These are phyloP conservation scores for Solenopsis invicta DNA, from an alignment of 1,140 invertebrate genomes.

Conservation along the genomic window DNA sequence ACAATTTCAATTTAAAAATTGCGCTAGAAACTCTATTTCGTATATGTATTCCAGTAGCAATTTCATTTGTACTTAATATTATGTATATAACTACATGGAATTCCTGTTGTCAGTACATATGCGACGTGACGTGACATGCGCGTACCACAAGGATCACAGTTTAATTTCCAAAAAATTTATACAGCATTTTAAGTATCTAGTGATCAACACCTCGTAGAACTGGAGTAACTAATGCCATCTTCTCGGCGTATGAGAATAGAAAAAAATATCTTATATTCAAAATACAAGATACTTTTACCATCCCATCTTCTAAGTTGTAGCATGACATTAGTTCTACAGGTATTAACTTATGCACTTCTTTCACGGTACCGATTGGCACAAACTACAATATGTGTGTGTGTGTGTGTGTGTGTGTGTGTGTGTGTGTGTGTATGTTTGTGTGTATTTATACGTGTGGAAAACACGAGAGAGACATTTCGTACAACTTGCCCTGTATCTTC, in stretches of 20 bases:
- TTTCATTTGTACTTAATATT: slow-evolving; percentile 63
- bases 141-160: slow-evolving; percentile 69
- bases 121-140: slow-evolving; percentile 15
- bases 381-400: not conserved
- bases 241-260: not conserved
- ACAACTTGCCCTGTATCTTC: slow-evolving; percentile 14
- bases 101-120: slow-evolving; percentile 59
- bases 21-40: slow-evolving; percentile 62
- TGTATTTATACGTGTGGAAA: slow-evolving; percentile 41
- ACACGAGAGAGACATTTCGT: slow-evolving; percentile 48
- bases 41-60: slow-evolving; percentile 34
- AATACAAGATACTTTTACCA: slow-evolving; percentile 8
- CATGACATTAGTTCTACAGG: slow-evolving; percentile 14
- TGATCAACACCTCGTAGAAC: slow-evolving; percentile 16
- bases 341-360: slow-evolving; percentile 20
- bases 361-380: slow-evolving; percentile 22
- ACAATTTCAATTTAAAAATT: slow-evolving; percentile 47
- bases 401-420: not conserved
- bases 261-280: slow-evolving; percentile 26
- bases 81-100: slow-evolving; percentile 62
- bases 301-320: not conserved
- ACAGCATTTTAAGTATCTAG: not conserved
- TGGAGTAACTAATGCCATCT: not conserved
- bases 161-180: slow-evolving; percentile 61
- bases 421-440: not conserved